These are phyloP conservation scores for Hirundichthys speculiger DNA, from an alignment of 2,113 vertebrate species.

Conservation along the genomic window DNA sequence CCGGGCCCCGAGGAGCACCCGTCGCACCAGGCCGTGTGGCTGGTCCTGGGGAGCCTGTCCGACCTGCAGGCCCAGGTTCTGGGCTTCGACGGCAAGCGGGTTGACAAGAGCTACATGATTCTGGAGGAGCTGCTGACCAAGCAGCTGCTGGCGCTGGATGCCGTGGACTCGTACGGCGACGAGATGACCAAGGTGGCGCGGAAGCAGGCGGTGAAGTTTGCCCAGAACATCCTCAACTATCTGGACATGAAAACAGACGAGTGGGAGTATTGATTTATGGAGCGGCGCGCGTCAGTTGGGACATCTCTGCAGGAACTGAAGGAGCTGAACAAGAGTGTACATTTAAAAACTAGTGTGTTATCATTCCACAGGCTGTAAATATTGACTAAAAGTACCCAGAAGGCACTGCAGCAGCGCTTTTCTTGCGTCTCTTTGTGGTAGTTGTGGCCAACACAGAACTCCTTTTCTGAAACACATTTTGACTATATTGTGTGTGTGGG, in stretches of 20 bases:
- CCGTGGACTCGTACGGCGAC: constrained; percentile 92
- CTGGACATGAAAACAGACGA: constrained; percentile 98
- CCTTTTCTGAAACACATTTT: constrained; percentile 53
- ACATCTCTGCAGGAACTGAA: constrained; percentile 13
- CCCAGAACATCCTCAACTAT: constrained; percentile 96
- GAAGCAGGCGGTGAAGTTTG: constrained; percentile 95
- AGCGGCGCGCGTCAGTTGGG: not conserved
- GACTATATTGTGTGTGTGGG: not conserved
- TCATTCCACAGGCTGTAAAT: constrained; percentile 63
- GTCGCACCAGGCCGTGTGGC: constrained; percentile 87
- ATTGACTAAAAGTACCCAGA: constrained; percentile 62
- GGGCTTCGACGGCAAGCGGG: constrained; percentile 91
- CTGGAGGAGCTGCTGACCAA: constrained; percentile 97
- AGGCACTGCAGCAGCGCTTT: constrained; percentile 73
- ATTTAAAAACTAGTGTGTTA: constrained; percentile 38
- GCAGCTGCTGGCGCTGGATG: constrained; percentile 93
- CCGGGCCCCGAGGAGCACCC: constrained; percentile 81
- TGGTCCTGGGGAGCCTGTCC: constrained; percentile 86
- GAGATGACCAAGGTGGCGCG: constrained; percentile 88
- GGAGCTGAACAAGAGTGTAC: constrained; percentile 48
- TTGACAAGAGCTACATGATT: constrained; percentile 93
- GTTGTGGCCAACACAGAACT: constrained; percentile 50
- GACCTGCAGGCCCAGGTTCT: constrained; percentile 93
- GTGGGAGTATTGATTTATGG: constrained; percentile 87
- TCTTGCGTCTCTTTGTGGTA: constrained; percentile 47